Base-by-base conservation (phyloP, 1,140 invertebrate genomes). In the Pseudomyrmex dendroicus region DNA sequence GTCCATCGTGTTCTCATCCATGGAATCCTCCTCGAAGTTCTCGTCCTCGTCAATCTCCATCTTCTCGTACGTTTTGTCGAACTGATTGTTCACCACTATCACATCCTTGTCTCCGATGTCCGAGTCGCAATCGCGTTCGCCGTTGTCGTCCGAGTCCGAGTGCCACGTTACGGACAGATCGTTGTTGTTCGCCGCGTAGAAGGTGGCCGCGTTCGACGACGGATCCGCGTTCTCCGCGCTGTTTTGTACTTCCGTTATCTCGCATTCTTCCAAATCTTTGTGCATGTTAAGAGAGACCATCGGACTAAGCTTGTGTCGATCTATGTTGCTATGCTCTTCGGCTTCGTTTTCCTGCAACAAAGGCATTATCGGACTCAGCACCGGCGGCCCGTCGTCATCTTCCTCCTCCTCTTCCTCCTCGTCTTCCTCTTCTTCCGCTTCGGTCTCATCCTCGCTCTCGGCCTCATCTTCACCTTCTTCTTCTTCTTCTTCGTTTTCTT, bases 361-460 rank as follows among this genome's bases (percentile, higher is more conserved):
- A 2, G 93, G 93, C 88, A 93, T 91, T 86, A 93, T 93, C 2
- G 92, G 92, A 84, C 92, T 94, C 10, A 94, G 74, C n/a, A 93
- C 89, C 0, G 93, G 92, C 13, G 92, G 93, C 15, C 93, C 94
- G 17, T 94, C 94, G 15, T 95, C 93, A 15, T 94, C 93, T 5
- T 82, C 80, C 0, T 15, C 56, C 2, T 68, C 52, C 4, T 83
- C 73, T 17, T 85, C 57, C 0, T 61, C 59, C 50, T 76, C 8
- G 9, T 78, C 80, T 12, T 88, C 10, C 2, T 86, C 46, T 9
- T 89, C 85, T 4, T 73, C 86, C 5, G 87, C 10, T 2, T 63
- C 62, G 13, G 83, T 17, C 20, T 66, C 56, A 0, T 22, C 54
- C 1, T 67, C 59, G 5, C 44, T 57, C 25, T 83, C 46, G 66